Conservation (phyloP, 2,113 vertebrate species). For the Ptyas mucosa region DNA sequence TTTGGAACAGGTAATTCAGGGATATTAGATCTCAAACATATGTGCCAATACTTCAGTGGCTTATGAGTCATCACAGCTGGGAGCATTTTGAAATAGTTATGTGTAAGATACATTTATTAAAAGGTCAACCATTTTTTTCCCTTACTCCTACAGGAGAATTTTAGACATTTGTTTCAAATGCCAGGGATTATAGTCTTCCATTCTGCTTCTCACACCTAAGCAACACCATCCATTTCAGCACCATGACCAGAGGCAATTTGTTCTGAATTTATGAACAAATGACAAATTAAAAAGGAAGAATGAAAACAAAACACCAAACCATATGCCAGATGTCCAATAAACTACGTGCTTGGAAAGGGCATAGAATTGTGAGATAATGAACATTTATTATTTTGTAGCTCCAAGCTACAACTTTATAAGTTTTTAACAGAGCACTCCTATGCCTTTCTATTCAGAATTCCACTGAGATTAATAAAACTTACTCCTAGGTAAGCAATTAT, state of each 20-base stretch:
- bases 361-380: background rate
- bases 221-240: background rate
- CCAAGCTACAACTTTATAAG: background rate
- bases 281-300: background rate
- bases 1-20: background rate
- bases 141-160: conserved; percentile 1
- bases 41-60: background rate
- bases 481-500: background rate
- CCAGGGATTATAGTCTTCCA: conserved; percentile 10
- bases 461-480: background rate
- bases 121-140: conserved; percentile 23
- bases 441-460: background rate
- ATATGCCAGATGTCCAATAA: background rate
- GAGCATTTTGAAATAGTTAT: conserved; percentile 26
- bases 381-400: background rate
- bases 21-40: background rate
- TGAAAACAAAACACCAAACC: background rate
- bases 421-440: background rate
- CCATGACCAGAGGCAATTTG: background rate
- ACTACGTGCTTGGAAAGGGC: background rate
- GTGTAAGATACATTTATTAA: conserved; percentile 32
- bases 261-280: conserved; percentile 6
- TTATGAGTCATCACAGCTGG: background rate
- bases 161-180: conserved; percentile 29
- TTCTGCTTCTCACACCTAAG: conserved; percentile 5